phyloP scores from a whole-genome alignment of 2,888 invertebrate species.

The Gymnoscelis rufifasciata region DNA sequence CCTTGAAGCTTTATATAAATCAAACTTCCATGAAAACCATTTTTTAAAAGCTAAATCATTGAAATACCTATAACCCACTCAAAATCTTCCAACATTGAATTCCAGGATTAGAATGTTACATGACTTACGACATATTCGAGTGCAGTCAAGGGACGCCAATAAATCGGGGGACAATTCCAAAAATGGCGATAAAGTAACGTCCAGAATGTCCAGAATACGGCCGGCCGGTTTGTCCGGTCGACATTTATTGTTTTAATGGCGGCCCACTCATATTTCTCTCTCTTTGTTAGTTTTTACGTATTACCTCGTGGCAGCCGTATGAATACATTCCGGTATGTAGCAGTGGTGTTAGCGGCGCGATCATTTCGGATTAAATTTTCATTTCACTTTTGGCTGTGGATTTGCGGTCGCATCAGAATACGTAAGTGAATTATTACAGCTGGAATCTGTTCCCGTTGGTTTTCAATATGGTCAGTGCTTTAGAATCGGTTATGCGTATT shows the following conservation, averaged over 20 bases:
- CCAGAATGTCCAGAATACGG: conserved; percentile 16
- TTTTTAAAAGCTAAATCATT: no score
- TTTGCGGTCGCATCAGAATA: conserved; percentile 25
- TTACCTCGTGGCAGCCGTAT: conserved; percentile 53
- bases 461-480: not conserved
- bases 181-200: conserved; percentile 13
- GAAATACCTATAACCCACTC: no score
- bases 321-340: conserved; percentile 51
- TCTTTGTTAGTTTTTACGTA: conserved; percentile 65
- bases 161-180: not conserved
- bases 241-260: conserved; percentile 63
- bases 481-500: no score
- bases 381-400: conserved; percentile 49
- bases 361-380: conserved; percentile 61
- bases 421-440: conserved; percentile 13
- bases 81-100: no score
- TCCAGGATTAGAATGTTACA: no score
- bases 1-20: no score
- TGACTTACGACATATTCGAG: not conserved
- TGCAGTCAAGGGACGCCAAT: not conserved
- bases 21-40: no score
- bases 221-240: conserved; percentile 39
- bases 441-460: not conserved
- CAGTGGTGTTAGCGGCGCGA: conserved; percentile 40
- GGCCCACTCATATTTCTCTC: conserved; percentile 55